Evolutionary conservation across 1,140 invertebrate genomes (phyloP).

Genomic region (Leptonema lineaticorne): DNA sequence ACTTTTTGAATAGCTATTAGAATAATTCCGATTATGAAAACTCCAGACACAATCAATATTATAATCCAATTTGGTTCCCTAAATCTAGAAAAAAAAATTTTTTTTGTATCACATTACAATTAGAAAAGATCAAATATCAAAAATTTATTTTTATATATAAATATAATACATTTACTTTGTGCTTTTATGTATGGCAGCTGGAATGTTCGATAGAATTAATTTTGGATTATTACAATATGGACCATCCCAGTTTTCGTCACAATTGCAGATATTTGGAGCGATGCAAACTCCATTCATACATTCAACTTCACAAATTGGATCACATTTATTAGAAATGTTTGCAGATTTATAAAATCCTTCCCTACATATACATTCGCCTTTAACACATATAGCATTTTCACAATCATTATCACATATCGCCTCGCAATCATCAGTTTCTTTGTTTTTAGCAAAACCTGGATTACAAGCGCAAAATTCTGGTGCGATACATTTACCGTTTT

Average conservation of each 20-base stretch:
- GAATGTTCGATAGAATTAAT: background rate
- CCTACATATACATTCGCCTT: slow-evolving; percentile 52
- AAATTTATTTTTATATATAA: background rate
- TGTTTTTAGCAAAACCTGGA: too few species aligned
- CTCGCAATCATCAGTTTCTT: background rate
- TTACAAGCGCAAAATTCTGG: slow-evolving; percentile 2
- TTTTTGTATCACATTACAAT: too few species aligned
- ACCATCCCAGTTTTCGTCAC: slow-evolving; percentile 41
- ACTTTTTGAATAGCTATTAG: too few species aligned
- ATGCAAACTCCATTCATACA: slow-evolving; percentile 52
- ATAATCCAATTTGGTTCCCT: too few species aligned
- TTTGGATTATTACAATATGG: slow-evolving; percentile 40
- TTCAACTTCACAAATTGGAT: slow-evolving; percentile 45
- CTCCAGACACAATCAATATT: too few species aligned
- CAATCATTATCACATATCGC: background rate
- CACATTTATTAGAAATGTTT: background rate
- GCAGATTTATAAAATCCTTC: too few species aligned
- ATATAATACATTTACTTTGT: background rate
- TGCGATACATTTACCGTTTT: slow-evolving; percentile 37
- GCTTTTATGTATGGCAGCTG: background rate
- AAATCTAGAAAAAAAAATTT: too few species aligned
- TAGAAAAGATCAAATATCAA: too few species aligned
- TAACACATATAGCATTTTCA: slow-evolving; percentile 50
- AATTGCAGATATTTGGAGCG: slow-evolving; percentile 47
- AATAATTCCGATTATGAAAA: too few species aligned